Evolutionary conservation across 2,113 vertebrate genomes (phyloP).

Genomic region (Bujurquina vittata): DNA sequence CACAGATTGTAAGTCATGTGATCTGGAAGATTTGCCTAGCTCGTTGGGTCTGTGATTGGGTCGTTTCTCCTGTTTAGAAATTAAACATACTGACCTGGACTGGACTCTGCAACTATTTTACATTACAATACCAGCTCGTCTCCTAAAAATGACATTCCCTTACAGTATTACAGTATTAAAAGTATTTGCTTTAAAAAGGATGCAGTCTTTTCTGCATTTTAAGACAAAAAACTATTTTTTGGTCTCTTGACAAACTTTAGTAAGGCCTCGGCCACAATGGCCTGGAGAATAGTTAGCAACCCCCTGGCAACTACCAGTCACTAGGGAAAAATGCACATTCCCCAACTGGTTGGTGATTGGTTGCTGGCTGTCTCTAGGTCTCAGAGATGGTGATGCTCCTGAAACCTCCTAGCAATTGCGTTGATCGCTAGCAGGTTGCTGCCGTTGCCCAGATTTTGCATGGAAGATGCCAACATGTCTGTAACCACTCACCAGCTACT

Average conservation of each 20-base stretch:
- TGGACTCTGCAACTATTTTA: neutral
- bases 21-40: neutral
- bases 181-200: no score
- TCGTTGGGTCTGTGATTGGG: no score
- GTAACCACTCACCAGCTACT: neutral
- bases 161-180: no score
- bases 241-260: rapidly evolving
- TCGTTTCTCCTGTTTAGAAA: neutral
- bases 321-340: no score
- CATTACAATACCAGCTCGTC: no score
- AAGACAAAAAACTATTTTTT: neutral
- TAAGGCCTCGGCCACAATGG: neutral
- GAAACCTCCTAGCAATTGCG: neutral
- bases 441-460: neutral
- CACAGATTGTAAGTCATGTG: neutral
- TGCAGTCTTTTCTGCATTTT: neutral
- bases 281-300: no score
- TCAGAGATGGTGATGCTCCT: rapidly evolving
- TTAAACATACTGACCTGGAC: neutral
- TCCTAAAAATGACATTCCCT: no score
- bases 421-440: neutral
- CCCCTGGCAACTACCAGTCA: no score
- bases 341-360: no score
- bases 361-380: neutral
- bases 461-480: neutral